Evolutionary conservation across 2,888 invertebrate species (phyloP).

Genomic region (Pammene fasciana): DNA sequence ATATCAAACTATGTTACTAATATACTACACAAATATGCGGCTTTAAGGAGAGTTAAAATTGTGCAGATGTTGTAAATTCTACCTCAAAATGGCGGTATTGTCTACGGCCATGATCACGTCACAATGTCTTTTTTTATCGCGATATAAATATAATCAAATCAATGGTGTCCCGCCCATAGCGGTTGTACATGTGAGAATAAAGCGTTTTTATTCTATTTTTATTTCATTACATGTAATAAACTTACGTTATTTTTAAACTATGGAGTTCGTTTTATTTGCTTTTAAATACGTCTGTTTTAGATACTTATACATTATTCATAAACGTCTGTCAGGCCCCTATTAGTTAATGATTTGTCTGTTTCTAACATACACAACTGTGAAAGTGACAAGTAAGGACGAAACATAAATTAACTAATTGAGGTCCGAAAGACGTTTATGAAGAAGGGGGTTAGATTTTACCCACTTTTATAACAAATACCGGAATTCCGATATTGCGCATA

Average conservation of each 20-base stretch:
- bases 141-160: constrained; percentile 49
- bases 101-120: constrained; percentile 33
- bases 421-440: too few species aligned
- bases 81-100: constrained; percentile 22
- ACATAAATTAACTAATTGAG: too few species aligned
- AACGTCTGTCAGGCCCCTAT: too few species aligned
- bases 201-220: constrained; percentile 79
- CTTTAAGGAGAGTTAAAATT: constrained; percentile 7
- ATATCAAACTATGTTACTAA: not conserved
- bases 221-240: constrained; percentile 83
- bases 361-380: too few species aligned
- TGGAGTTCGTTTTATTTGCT: constrained; percentile 61
- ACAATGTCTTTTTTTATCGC: constrained; percentile 26
- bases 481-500: too few species aligned
- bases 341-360: too few species aligned
- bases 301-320: too few species aligned
- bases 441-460: too few species aligned
- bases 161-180: constrained; percentile 48
- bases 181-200: constrained; percentile 65
- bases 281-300: too few species aligned
- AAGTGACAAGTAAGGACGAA: too few species aligned
- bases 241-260: constrained; percentile 83
- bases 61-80: constrained; percentile 1
- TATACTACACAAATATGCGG: not conserved
- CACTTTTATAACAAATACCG: too few species aligned